phyloP scores from a whole-genome alignment of 1,140 invertebrate genomes.

The Chironomus tepperi region DNA sequence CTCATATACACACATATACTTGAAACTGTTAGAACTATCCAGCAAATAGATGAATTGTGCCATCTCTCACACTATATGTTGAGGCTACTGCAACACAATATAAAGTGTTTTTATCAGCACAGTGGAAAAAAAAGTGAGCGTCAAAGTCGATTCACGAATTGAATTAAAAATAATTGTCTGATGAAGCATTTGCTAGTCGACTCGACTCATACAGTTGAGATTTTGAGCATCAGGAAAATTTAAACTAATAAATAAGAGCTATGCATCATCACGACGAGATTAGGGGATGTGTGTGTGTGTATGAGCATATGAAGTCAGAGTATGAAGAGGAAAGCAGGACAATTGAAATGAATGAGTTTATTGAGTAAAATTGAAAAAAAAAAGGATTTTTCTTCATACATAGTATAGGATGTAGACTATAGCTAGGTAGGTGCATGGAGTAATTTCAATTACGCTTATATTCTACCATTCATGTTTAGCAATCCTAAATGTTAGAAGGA shows the following conservation, averaged over 20 bases:
- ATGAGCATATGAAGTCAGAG: neutral
- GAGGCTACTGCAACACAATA: too few relatives aligned
- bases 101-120: too few relatives aligned
- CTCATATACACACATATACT: too few relatives aligned
- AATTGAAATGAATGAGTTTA: conserved; percentile 14
- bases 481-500: neutral
- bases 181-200: neutral
- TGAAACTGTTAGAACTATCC: too few relatives aligned
- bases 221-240: neutral
- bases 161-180: conserved; percentile 14
- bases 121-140: neutral
- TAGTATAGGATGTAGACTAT: neutral
- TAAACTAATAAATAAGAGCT: conserved; percentile 5
- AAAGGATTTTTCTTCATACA: neutral
- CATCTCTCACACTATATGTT: too few relatives aligned
- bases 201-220: neutral
- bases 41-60: too few relatives aligned
- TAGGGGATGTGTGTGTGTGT: neutral
- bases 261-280: conserved; percentile 11
- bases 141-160: neutral
- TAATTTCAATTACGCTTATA: conserved; percentile 18
- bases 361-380: neutral
- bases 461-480: neutral
- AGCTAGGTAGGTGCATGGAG: neutral
- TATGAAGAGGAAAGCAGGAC: neutral